Base-by-base conservation (phyloP, 2,797 vertebrate species). In the Dipus sagitta region DNA sequence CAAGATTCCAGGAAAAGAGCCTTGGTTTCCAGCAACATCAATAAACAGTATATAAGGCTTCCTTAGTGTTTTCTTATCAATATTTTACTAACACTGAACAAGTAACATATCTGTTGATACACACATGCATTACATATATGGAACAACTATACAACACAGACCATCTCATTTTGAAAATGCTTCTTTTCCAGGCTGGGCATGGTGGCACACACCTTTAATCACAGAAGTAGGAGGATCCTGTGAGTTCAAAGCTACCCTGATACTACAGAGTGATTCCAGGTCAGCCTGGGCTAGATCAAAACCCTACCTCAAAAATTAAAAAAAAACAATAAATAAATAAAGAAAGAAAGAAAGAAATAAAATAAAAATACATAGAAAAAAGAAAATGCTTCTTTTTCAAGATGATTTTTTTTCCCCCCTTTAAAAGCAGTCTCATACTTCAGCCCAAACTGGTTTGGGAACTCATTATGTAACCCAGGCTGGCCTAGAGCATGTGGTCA, bases 101-200 rank as follows among this genome's bases (percentile, higher is more conserved):
- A 80, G 8, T 85, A 93, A 70, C 21, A 23, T 75, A 1, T 67
- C 76, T 75, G 32, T 88, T 42, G 75, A 79, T 65, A 92, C 18
- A 67, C 14, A 93, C 32, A 81, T 47, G 8, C 17, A 70, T 12
- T 83, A 91, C 34, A 64, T 28, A 60, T 52, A 88, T 60, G 26
- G 79, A 89, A 92, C 28, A 93, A 92, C 47, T 67, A 74, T 0
- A 80, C 32, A 90, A 1, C 74, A 74, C 60, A 77, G 30, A 84
- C 28, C 9, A 20, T 88, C 77, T 84, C 70, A 52, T 42, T 88
- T 64, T 90, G 38, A 94, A 95, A 91, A 80, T 68, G 28, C 68
- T 70, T 72, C 38, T 14, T 54, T 88, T 47, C 1, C 47, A 47
- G 47, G 47, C 47, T 47, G 47, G 47, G 47, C 47, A 47, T 47